phyloP scores from a whole-genome alignment of 2,797 vertebrate species.

The Acanthopagrus latus region DNA sequence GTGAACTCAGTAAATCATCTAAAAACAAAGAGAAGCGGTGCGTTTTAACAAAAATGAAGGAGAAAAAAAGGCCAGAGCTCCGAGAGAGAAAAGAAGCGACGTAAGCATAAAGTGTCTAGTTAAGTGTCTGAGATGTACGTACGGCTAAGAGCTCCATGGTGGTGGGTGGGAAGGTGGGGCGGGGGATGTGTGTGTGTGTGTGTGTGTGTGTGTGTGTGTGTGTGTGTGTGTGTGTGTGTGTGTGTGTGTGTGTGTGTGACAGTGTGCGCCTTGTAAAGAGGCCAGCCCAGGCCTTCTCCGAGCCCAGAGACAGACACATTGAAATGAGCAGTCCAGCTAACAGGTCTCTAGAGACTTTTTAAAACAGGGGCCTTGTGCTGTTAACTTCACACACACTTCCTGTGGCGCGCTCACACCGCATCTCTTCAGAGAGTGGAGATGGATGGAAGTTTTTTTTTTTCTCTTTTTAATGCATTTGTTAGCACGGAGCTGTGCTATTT shows the following conservation, averaged over 20 bases:
- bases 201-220: neutral
- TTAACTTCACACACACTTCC: constrained; percentile 88
- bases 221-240: constrained; percentile 20
- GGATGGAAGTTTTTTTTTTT: constrained; percentile 3
- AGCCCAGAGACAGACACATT: constrained; percentile 85
- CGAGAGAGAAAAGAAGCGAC: constrained; percentile 73
- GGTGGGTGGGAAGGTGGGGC: constrained; percentile 20
- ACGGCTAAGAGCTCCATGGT: constrained; percentile 64
- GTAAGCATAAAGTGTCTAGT: constrained; percentile 80
- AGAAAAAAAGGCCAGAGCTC: constrained; percentile 52
- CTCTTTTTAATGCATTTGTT: constrained; percentile 21
- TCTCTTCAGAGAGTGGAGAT: constrained; percentile 42
- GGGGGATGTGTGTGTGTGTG: neutral
- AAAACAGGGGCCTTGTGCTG: constrained; percentile 84
- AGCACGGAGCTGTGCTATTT: constrained; percentile 21
- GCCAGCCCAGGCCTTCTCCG: constrained; percentile 66
- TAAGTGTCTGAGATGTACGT: constrained; percentile 79
- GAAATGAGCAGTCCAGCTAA: constrained; percentile 90
- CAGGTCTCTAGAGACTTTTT: constrained; percentile 90
- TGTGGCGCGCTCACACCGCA: constrained; percentile 68
- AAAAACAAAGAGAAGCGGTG: constrained; percentile 37
- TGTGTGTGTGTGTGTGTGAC: constrained; percentile 69
- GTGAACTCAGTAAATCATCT: constrained; percentile 24
- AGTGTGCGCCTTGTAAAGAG: constrained; percentile 81
- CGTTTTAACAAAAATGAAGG: constrained; percentile 4